Base-by-base conservation (phyloP, 1,140 invertebrate species). In the Chironomus tepperi region DNA sequence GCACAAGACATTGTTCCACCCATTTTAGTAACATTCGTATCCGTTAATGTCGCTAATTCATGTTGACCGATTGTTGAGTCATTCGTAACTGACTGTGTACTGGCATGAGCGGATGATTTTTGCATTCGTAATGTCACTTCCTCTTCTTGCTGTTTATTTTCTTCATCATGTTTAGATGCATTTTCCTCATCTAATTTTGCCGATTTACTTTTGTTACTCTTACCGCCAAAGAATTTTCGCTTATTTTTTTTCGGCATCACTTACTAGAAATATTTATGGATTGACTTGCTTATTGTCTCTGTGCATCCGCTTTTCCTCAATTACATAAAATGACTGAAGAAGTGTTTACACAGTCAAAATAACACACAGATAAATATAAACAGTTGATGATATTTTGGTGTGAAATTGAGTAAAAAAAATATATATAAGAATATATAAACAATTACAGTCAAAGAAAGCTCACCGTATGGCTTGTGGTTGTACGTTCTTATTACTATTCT, bases 181-280 rank as follows among this genome's bases (percentile, higher is more conserved):
- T n/a, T n/a, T n/a, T 47, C 43, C 2, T 47, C 43, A 9, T 16
- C 18, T 19, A 70, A 70, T 70, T 70, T 21, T 15, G 18, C 65
- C 7, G 65, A 5, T 19, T 70, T 70, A 18, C 65, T 70, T 70
- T 70, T 70, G 18, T 21, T 70, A 21, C 65, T 70, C 65, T 70
- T 70, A 10, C 65, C 47, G n/a, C 47, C 65, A 70, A 70, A 70
- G 19, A 70, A 70, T 70, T 70, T 70, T 18, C 65, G 16, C 19
- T 70, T 70, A 70, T 70, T 70, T 70, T 70, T 70, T 9, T 16
- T 15, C 7, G 65, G 65, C 65, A 70, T 70, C 10, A 57, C 47
- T 12, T 57, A 34, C 24, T 57, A n/a, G 47, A 57, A 47, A 3
- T 47, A 15, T 57, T 57, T 57, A 5, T 34, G 24, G 24, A 34